Evolutionary conservation across 2,113 vertebrate genomes (phyloP), one percentile per base, ranked within the genome.

Genomic region (Marmota monax): DNA sequence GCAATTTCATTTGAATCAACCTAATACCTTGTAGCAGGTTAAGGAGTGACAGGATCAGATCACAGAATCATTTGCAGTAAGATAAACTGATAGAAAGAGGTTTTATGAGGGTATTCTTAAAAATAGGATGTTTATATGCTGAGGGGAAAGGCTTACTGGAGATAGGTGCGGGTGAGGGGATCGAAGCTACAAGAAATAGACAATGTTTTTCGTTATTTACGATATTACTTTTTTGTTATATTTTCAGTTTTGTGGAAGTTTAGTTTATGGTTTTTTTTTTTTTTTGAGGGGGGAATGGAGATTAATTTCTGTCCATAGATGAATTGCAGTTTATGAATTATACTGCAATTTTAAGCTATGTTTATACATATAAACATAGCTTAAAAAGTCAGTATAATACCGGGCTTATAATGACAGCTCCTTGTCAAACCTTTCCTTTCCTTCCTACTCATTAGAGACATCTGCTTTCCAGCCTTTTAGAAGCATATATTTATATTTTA

Each of bases 161-260:
- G 65, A 48, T 18, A 90, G 69, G 17, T 18, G n/a, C 14, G 22
- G n/a, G 18, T 1, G 67, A 27, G 51, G 7, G 8, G 25, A 11
- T 34, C 12, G 37, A 58, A 80, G 58, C 51, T 4, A 67, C 39
- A 4, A 7, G 5, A 29, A 34, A 7, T 20, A 67, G 9, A 89
- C 18, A 25, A 17, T 63, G 4, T 73, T 92, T 25, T 67, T 48
- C 7, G 88, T 94, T 96, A 34, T 86, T 73, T 37, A 34, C n/a
- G 67, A 45, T n/a, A 32, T 51, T 78, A 20, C 22, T 61, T 23
- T 85, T 94, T 56, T 32, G 34, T 39, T 89, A 78, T 69, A 39
- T 53, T 84, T 74, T 85, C 61, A 56, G 72, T 67, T 95, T 93
- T 37, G 10, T 73, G 67, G 77, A 72, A 96, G 48, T 39, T 39